Conservation (phyloP, 2,797 vertebrate species). For the Cyprinodon diabolis region DNA sequence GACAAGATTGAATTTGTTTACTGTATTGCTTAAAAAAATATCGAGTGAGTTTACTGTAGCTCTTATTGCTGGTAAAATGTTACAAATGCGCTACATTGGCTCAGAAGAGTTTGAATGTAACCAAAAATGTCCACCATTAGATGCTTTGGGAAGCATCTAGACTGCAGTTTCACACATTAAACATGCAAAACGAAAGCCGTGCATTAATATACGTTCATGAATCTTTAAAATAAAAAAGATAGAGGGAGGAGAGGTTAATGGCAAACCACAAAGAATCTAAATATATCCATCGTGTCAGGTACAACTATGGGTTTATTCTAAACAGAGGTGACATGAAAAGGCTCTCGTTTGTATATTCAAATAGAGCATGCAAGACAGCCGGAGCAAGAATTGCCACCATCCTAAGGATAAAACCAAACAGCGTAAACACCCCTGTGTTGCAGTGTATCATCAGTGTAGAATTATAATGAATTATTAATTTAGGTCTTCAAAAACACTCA, state of each 20-base stretch:
- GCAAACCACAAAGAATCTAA: neutral
- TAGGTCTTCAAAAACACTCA: too few relatives aligned
- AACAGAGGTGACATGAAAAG: conserved; percentile 13
- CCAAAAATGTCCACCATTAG: neutral
- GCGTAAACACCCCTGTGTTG: neutral
- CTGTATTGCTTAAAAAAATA: neutral
- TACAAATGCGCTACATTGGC: conserved; percentile 4
- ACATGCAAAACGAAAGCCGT: conserved; percentile 40
- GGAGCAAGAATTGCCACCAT: neutral
- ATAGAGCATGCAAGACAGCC: neutral
- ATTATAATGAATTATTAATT: too few relatives aligned
- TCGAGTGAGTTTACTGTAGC: neutral
- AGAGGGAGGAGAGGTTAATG: neutral
- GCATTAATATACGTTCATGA: conserved; percentile 26
- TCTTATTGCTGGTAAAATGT: conserved; percentile 2
- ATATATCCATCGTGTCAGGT: conserved; percentile 13
- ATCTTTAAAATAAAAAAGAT: neutral
- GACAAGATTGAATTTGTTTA: conserved; percentile 7
- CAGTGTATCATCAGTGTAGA: neutral
- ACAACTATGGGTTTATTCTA: conserved; percentile 8
- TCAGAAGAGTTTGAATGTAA: conserved; percentile 13
- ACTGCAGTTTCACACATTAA: neutral
- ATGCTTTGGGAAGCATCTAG: neutral
- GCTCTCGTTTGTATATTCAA: neutral
- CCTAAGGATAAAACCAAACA: neutral